Conservation (phyloP, 2,113 vertebrate species). For the Takifugu flavidus region DNA sequence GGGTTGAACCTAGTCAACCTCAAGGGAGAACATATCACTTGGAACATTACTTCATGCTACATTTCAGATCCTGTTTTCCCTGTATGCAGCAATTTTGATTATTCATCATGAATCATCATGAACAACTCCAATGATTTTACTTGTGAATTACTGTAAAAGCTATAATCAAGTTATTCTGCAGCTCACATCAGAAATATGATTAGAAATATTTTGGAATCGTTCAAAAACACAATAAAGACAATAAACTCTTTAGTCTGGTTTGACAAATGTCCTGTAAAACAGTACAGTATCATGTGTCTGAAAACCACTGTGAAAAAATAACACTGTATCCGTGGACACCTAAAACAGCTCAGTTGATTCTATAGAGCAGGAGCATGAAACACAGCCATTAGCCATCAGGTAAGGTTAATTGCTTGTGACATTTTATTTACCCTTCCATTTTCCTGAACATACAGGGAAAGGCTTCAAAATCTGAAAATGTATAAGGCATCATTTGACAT, state of each 20-base stretch:
- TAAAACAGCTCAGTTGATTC: background rate
- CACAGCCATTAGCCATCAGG: slow-evolving; percentile 4
- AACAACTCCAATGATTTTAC: too few relatives aligned
- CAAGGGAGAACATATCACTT: slow-evolving; percentile 66
- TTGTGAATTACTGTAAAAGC: too few relatives aligned
- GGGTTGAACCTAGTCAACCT: slow-evolving; percentile 66
- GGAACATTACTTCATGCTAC: slow-evolving; percentile 64
- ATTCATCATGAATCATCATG: too few relatives aligned
- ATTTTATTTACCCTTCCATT: slow-evolving; percentile 43
- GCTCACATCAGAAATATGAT: too few relatives aligned
- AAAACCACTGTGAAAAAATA: too few relatives aligned
- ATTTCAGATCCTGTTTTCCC: slow-evolving; percentile 50
- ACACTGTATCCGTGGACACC: background rate
- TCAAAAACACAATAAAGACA: background rate
- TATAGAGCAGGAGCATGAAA: slow-evolving; percentile 13
- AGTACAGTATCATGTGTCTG: background rate
- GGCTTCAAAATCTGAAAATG: slow-evolving; percentile 27
- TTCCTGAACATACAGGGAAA: slow-evolving; percentile 28
- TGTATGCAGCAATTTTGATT: slow-evolving; percentile 40
- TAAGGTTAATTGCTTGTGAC: slow-evolving; percentile 35
- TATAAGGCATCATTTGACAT: slow-evolving; percentile 32
- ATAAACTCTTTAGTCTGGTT: background rate
- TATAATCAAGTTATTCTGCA: too few relatives aligned
- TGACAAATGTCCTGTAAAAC: background rate
- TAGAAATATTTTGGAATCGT: too few relatives aligned